These are phyloP conservation scores for Mactra quadrangularis DNA, from an alignment of 1,140 invertebrate genomes.

Conservation along the genomic window DNA sequence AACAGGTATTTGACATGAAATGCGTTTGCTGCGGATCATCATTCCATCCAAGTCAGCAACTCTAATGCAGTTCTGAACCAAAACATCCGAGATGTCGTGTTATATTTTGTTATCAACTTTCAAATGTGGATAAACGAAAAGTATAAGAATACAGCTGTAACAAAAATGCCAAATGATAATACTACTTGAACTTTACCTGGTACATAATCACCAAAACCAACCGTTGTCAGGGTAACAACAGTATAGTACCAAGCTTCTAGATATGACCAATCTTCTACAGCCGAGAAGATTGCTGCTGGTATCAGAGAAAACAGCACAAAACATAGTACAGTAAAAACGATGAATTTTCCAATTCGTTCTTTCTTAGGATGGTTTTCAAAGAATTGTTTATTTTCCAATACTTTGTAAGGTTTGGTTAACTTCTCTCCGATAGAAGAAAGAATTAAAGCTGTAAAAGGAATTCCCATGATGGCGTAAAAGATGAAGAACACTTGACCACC, in stretches of 20 bases:
- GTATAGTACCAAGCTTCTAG: constrained; percentile 68
- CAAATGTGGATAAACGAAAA: no score
- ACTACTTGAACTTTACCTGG: constrained; percentile 53
- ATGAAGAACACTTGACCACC: constrained; percentile 32
- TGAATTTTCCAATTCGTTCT: constrained; percentile 5
- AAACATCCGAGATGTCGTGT: no score
- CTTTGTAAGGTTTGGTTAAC: constrained; percentile 6
- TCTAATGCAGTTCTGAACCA: no score
- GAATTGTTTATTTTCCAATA: constrained; percentile 7
- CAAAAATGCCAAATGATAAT: no score
- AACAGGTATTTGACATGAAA: no score
- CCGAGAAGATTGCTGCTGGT: constrained; percentile 39
- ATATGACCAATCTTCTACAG: constrained; percentile 64
- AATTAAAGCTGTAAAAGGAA: constrained; percentile 23
- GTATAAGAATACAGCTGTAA: no score
- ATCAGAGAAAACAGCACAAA: constrained; percentile 29
- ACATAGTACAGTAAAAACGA: not conserved
- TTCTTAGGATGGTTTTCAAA: constrained; percentile 17
- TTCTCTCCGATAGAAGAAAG: constrained; percentile 8
- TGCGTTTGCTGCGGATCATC: no score
- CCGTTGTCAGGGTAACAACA: constrained; percentile 69
- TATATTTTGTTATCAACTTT: no score
- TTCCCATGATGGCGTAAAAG: constrained; percentile 13
- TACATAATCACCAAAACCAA: constrained; percentile 66
- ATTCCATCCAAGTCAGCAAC: no score